Evolutionary conservation across 2,888 invertebrate genomes (phyloP), one percentile per base, ranked within the genome.

Genomic region (Macrosiphum euphorbiae): DNA sequence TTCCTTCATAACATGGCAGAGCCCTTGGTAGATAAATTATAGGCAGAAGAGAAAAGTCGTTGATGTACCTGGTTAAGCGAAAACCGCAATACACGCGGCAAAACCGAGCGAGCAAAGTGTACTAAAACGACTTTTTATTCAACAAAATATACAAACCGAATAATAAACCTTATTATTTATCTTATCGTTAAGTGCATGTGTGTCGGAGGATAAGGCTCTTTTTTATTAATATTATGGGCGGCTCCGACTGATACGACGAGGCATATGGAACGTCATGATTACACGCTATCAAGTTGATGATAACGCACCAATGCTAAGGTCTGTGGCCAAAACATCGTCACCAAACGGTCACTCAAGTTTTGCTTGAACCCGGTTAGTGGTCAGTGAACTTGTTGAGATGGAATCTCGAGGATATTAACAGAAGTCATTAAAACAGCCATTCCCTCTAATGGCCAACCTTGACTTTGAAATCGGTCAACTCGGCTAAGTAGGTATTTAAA

Each of bases 101-200:
- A 94, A 94, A 85, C 93, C 90, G 93, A 90, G 61, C 90, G 93
- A 89, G 86, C 90, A 61, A 90, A 86, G 89, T 61, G 58, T 94
- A 94, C 93, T 90, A 89, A 94, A 41, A 94, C 61, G 85, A 90
- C 90, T 94, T 94, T 94, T 94, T 94, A 86, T 90, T 93, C 85
- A 28, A 90, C 90, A 90, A 89, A 93, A 90, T 61, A 93, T 88
- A 52, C 61, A 50, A 67, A 52, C 92, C 7, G 52, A 52, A 78
- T 88, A 58, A 55, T 86, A 86, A 58, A 50, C 92, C 44, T 52
- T 52, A 52, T 87, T 89, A 89, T 89, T 86, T 90, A 94, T 94
- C 93, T 94, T 90, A 94, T 94, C 93, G 89, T 55, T 24, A 78
- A n/a, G 52, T 55, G 78, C 61, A 90, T 88, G 90, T 50, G 35